phyloP scores from a whole-genome alignment of 1,140 invertebrate species.

The Papilio dardanus region DNA sequence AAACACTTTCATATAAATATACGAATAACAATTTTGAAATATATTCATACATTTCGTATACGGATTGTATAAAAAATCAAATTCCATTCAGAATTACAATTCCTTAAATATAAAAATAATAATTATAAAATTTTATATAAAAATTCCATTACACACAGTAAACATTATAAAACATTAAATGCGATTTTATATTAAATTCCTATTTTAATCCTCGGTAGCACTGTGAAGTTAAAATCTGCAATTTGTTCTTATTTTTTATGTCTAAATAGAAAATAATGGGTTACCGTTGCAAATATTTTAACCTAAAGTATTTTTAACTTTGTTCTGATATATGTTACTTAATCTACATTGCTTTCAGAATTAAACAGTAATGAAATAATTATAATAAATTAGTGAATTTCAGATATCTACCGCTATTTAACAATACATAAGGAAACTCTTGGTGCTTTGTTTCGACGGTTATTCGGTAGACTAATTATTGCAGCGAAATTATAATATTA shows the following conservation, averaged over 20 bases:
- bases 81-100: neutral
- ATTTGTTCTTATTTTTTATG: constrained; percentile 24
- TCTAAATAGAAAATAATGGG: neutral
- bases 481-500: neutral
- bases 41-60: neutral
- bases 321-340: neutral
- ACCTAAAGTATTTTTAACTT: neutral
- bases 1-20: neutral
- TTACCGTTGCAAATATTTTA: neutral
- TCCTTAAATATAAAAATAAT: neutral
- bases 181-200: constrained; percentile 8
- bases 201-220: constrained; percentile 22
- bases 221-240: neutral
- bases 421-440: neutral
- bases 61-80: neutral
- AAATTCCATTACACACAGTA: neutral
- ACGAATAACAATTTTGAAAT: neutral
- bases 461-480: neutral
- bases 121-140: constrained; percentile 12
- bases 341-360: neutral
- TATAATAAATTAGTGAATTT: no score
- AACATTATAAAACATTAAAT: constrained; percentile 30
- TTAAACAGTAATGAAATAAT: neutral
- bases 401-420: no score
- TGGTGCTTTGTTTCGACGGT: neutral